Base-by-base conservation (phyloP, 2,113 vertebrate species). In the Nothocercus julius region DNA sequence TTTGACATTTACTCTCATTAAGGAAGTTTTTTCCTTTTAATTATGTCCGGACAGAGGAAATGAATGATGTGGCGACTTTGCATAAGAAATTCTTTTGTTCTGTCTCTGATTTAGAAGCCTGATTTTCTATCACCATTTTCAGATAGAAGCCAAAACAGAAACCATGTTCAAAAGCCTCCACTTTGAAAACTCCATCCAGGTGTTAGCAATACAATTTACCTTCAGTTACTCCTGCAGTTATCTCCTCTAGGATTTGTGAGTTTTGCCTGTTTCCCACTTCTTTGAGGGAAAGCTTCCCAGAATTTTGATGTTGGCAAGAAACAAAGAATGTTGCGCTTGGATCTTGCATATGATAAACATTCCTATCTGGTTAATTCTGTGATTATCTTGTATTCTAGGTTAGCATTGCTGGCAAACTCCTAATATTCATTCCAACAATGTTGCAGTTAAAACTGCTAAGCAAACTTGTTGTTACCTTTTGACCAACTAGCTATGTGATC, bases 211-310 rank as follows among this genome's bases (percentile, higher is more conserved):
- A 80, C 3, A 58, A 47, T 6, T 13, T 30, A 77, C 27, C 76
- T 92, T 21, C 59, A 82, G 18, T 58, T 93, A 69, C 27, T 54
- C 59, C 14, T 49, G 47, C 4, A 3, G 49, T 82, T 91, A 91
- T 66, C 45, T 59, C 67, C 76, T 69, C 40, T 72, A 87, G 61
- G 76, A 6, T 91, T 40, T 88, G 25, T 74, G 85, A 85, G 80
- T 80, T 17, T 90, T 90, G 15, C 72, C n/a, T 81, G 7, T 80
- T 69, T 85, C 63, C 87, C 21, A 76, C 25, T 36, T 59, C 44
- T 91, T 92, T 80, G 76, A 85, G 77, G 68, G 74, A 92, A 94
- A 77, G 4, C 45, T 85, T 91, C 30, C 63, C 63, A 89, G 61
- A 90, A 88, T 83, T 62, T 18, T 70, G 49, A 66, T 28, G 34